Evolutionary conservation across 2,888 invertebrate genomes (phyloP), one percentile per base, ranked within the genome.

Genomic region (Trichogramma evanescens): DNA sequence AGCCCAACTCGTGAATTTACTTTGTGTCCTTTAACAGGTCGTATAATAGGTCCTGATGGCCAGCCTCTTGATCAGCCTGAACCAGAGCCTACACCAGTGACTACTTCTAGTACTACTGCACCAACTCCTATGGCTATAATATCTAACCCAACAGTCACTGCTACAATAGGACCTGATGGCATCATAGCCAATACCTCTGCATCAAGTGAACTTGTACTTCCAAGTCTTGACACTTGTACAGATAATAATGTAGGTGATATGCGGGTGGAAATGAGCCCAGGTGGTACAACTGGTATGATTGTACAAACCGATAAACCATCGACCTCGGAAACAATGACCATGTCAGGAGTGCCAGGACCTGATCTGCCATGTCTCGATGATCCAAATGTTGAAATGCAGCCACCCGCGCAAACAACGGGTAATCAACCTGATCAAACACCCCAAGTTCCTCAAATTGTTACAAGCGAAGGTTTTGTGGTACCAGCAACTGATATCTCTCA

Each of bases 1-100:
- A 85, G 85, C 71, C 89, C 88, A 26, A 84, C 85, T 7, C 81
- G 85, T 61, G 85, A 85, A 58, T 84, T 89, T 58, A 86, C 88
- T 51, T 79, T 92, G 65, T 90, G 90, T 71, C 88, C 88, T 1
- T 77, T 84, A 10, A 87, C 87, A 2, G 87, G 87, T 57, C 73
- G 78, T 43, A 73, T 74, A 42, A 72, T 75, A 38, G 72, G 78
- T n/a, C 72, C 76, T 5, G 72, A 77, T 61, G 71, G 80, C 55
- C 69, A 80, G 69, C 72, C 75, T 59, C 63, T 81, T 61, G 73
- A 80, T 61, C 71, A 78, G 67, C 42, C 68, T 69, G 65, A 78
- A 68, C 67, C 69, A 0, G 69, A 69, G 38, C 49, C 58, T 2
- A 54, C 52, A 9, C 13, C 58, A 4, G 13, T 41, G 3, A 6